Percentiles rank a stretch among this genome's conserved stretches.
Conservation (phyloP, 2,888 invertebrate genomes). For the Molorchus minor region DNA sequence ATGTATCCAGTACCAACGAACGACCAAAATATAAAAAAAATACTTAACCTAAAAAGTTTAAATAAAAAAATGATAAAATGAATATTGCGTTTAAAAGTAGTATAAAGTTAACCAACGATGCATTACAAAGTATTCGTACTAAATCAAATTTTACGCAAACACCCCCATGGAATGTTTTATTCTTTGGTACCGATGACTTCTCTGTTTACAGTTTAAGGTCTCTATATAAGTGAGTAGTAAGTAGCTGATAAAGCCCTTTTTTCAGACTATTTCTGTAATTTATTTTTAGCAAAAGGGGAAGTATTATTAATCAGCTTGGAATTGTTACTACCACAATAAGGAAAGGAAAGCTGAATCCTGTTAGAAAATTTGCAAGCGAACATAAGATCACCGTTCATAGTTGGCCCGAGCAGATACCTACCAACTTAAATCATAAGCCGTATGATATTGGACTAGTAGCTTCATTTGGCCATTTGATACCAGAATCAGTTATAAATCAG, state of each 20-base stretch:
- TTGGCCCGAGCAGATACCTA: slow-evolving; percentile 52
- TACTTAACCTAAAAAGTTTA: too few relatives aligned
- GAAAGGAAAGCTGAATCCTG: slow-evolving; percentile 69
- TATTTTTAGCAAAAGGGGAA: slow-evolving; percentile 65
- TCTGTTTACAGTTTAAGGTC: slow-evolving; percentile 77
- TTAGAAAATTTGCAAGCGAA: slow-evolving; percentile 74
- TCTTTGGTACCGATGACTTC: slow-evolving; percentile 89
- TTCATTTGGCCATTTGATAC: slow-evolving; percentile 93
- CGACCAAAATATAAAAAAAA: too few relatives aligned
- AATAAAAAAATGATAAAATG: too few relatives aligned
- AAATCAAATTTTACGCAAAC: slow-evolving; percentile 22
- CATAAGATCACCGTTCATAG: slow-evolving; percentile 69
- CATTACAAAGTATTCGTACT: neutral
- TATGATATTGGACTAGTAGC: slow-evolving; percentile 91
- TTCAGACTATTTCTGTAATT: slow-evolving; percentile 5
- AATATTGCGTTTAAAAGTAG: neutral
- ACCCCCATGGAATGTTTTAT: slow-evolving; percentile 71
- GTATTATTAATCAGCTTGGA: slow-evolving; percentile 68
- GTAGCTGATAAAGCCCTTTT: slow-evolving; percentile 44
- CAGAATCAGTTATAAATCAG: slow-evolving; percentile 74
- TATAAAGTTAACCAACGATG: neutral
- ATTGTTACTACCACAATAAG: slow-evolving; percentile 80
- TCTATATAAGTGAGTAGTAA: slow-evolving; percentile 75
- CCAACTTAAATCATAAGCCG: too few relatives aligned
- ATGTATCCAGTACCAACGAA: too few relatives aligned